A percentile compares a stretch with the other conserved stretches of the same genome.
Evolutionary conservation across 2,797 vertebrate genomes (phyloP).

Genomic region (Molossus molossus): DNA sequence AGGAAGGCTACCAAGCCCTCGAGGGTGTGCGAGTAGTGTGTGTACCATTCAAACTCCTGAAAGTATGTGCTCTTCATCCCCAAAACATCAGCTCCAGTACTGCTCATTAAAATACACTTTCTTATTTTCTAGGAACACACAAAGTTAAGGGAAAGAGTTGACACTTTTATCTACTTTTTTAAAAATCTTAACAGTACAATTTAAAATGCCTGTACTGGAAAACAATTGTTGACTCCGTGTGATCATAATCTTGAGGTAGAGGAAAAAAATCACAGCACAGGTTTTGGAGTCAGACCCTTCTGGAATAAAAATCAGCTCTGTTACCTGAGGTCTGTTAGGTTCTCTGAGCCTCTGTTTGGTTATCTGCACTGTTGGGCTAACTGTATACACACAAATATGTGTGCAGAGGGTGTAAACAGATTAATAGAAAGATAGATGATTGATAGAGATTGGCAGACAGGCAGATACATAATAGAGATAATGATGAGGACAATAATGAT

Average conservation of each 20-base stretch:
- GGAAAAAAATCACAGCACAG: background rate
- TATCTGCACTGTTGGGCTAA: conserved; percentile 11
- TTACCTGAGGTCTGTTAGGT: background rate
- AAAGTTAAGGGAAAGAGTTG: background rate
- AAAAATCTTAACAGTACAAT: conserved; percentile 35
- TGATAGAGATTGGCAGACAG: background rate
- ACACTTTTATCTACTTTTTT: conserved; percentile 1
- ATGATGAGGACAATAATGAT: background rate
- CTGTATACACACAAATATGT: background rate
- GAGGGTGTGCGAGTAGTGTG: background rate
- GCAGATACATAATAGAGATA: background rate
- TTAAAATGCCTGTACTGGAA: conserved; percentile 55
- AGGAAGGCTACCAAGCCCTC: background rate
- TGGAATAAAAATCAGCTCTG: conserved; percentile 23
- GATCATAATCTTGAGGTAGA: conserved; percentile 57
- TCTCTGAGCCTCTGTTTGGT: background rate
- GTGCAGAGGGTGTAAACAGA: background rate
- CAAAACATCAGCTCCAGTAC: background rate
- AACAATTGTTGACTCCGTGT: conserved; percentile 64
- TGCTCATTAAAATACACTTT: conserved; percentile 21
- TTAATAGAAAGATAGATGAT: background rate
- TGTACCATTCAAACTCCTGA: background rate
- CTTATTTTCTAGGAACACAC: conserved; percentile 34
- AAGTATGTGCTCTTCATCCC: background rate
- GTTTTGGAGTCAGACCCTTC: conserved; percentile 48